phyloP scores from a whole-genome alignment of 35 echinoderm and acorn worm genomes.

The Hemicentrotus pulcherrimus region DNA sequence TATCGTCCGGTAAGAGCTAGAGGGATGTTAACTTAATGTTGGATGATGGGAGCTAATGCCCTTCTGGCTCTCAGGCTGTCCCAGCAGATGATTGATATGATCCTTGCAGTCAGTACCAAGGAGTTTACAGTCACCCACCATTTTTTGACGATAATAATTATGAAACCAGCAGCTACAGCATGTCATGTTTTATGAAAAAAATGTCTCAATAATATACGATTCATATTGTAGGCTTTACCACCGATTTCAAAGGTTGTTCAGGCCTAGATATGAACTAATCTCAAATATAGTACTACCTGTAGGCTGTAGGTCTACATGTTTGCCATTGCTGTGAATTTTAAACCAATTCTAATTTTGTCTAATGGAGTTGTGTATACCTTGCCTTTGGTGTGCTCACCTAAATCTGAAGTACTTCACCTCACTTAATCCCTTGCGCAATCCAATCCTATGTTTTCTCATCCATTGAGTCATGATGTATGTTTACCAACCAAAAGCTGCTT shows the following conservation, averaged over 20 bases:
- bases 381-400: background rate
- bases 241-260: background rate
- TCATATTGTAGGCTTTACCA: background rate
- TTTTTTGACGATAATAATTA: no score
- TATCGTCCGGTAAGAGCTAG: background rate
- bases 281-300: background rate
- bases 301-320: background rate
- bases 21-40: background rate
- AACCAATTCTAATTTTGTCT: background rate
- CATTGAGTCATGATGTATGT: slow-evolving; percentile 19
- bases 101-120: background rate
- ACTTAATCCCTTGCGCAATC: slow-evolving; percentile 15
- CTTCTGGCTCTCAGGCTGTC: no score
- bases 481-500: background rate
- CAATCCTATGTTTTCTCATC: slow-evolving; percentile 23
- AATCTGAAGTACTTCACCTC: slow-evolving; percentile 8
- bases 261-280: background rate
- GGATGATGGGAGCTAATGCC: no score
- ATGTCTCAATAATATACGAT: no score
- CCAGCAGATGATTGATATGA: background rate
- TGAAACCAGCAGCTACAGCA: no score
- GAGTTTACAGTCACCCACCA: background rate
- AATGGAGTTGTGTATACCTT: background rate
- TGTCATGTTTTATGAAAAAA: no score
- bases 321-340: background rate